Evolutionary conservation across 2,797 vertebrate species (phyloP).

Genomic region (Alosa sapidissima): DNA sequence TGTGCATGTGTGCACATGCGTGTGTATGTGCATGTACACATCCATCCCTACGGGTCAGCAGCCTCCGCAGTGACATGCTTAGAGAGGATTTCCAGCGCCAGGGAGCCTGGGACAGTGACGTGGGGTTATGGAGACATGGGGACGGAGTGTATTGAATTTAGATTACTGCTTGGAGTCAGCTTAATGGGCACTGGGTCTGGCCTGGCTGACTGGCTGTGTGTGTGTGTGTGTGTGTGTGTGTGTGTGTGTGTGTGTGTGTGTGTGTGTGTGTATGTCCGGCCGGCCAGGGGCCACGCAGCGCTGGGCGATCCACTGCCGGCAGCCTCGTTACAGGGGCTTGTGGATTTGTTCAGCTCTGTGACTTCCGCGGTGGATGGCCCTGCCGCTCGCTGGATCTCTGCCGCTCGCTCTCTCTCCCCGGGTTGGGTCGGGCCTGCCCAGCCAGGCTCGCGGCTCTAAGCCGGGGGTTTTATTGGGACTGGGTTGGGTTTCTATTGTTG

Average conservation of each 20-base stretch:
- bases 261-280: not conserved
- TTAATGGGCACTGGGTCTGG: conserved; percentile 9
- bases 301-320: not conserved
- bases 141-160: not conserved
- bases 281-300: not conserved
- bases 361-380: not conserved
- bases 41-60: not conserved
- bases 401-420: too few species aligned
- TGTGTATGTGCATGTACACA: not conserved
- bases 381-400: too few species aligned
- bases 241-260: not conserved
- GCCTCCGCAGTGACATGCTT: not conserved
- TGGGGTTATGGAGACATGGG: not conserved
- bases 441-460: not conserved
- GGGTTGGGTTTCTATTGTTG: conserved; percentile 18
- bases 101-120: not conserved
- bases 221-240: not conserved
- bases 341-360: not conserved
- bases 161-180: not conserved
- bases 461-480: conserved; percentile 8
- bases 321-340: not conserved
- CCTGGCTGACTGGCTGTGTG: not conserved
- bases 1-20: not conserved
- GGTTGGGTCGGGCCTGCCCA: not conserved
- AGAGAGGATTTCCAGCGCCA: not conserved